Conservation (phyloP, 53 echinoderm and acorn worm species). For the Echinometra lucunter region DNA sequence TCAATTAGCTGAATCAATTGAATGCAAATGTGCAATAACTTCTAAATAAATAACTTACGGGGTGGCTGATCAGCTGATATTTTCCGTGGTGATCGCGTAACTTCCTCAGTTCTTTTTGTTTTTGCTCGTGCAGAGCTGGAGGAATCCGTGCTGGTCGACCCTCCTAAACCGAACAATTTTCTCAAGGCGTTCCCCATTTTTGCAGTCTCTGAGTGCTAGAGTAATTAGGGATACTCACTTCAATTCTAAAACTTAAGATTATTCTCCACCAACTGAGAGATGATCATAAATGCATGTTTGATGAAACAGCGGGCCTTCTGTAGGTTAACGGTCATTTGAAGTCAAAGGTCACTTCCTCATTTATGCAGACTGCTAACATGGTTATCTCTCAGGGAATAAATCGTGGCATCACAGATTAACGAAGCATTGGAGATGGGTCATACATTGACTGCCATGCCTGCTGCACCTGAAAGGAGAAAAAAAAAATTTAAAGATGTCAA, state of each 20-base stretch:
- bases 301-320: not conserved
- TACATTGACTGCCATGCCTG: not conserved
- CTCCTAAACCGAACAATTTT: slow-evolving; percentile 40
- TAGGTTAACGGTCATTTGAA: not conserved
- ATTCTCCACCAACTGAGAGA: not conserved
- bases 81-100: not conserved
- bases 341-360: slow-evolving; percentile 20
- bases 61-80: slow-evolving; percentile 35
- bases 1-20: too few species aligned
- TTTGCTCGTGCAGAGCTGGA: not conserved
- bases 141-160: not conserved
- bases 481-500: not conserved
- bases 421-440: not conserved
- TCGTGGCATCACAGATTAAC: not conserved
- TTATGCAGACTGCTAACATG: not conserved
- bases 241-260: not conserved
- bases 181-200: slow-evolving; percentile 43
- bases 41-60: too few species aligned
- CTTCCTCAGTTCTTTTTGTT: not conserved
- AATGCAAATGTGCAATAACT: too few species aligned
- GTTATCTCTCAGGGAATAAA: not conserved
- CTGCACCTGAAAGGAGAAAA: not conserved
- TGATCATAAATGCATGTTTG: not conserved
- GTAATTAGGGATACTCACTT: not conserved
- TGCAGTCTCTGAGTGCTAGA: not conserved